Evolutionary conservation across 2,888 invertebrate species (phyloP).

Genomic region (Chesias legatella): DNA sequence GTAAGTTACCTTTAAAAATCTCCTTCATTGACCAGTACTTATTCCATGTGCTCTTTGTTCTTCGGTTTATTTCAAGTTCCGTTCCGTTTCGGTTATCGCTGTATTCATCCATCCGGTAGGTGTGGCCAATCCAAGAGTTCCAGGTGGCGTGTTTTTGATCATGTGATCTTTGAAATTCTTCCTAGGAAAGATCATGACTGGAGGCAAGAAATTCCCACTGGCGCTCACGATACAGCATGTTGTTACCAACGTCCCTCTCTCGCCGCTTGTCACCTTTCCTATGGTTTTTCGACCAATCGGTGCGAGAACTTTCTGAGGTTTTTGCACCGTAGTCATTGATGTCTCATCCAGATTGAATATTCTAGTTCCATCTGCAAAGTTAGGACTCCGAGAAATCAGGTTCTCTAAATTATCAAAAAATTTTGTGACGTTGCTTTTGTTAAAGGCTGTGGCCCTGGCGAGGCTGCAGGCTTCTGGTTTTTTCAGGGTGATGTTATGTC

Average conservation of each 20-base stretch:
- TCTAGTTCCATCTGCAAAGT: constrained; percentile 15
- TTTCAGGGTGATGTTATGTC: constrained; percentile 8
- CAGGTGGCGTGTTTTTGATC: constrained; percentile 18
- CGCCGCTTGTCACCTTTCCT: constrained; percentile 37
- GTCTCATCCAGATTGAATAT: constrained; percentile 18
- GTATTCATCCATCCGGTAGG: constrained; percentile 15
- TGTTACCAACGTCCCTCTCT: constrained; percentile 41
- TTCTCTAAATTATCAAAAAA: constrained; percentile 5
- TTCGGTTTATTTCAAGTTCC: no score
- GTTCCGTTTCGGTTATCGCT: no score
- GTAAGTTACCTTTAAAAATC: no score
- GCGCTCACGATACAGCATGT: constrained; percentile 40
- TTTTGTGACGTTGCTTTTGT: constrained; percentile 1
- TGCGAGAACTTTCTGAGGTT: constrained; percentile 8
- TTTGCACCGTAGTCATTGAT: constrained; percentile 16
- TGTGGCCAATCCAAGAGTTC: constrained; percentile 10
- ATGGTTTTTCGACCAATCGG: constrained; percentile 14
- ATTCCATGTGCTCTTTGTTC: no score
- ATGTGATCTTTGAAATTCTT: constrained; percentile 32
- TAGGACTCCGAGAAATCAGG: constrained; percentile 3
- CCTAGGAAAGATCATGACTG: constrained; percentile 45
- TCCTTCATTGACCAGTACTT: no score
- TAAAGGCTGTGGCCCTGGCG: constrained; percentile 12
- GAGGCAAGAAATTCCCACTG: constrained; percentile 35
- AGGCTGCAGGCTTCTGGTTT: no score